Percentiles rank a stretch among this genome's conserved stretches.
phyloP scores from a whole-genome alignment of 1,140 invertebrate species.

The Agrypnia vestita region DNA sequence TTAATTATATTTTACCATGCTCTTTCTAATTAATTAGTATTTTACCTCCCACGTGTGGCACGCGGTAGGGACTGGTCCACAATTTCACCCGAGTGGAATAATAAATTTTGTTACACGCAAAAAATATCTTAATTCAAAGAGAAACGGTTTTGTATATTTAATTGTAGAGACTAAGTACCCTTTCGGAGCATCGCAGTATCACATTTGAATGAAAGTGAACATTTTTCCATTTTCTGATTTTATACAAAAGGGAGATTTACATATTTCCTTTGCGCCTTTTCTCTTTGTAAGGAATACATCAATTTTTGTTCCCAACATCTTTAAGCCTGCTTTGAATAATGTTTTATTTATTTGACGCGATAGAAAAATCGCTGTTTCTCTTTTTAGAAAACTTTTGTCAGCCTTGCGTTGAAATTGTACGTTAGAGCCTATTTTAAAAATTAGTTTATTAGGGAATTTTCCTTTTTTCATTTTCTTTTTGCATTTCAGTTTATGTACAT shows the following conservation, averaged over 20 bases:
- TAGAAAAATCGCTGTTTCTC: not conserved
- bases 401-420: not conserved
- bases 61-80: too few species aligned
- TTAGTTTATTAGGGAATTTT: too few species aligned
- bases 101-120: too few species aligned
- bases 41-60: too few species aligned
- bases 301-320: conserved; percentile 13
- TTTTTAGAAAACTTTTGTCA: not conserved
- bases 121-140: too few species aligned
- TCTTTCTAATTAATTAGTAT: too few species aligned
- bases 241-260: conserved; percentile 5
- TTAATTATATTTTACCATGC: too few species aligned
- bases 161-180: not conserved
- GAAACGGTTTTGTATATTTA: too few species aligned
- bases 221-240: conserved; percentile 13
- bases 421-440: too few species aligned
- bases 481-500: too few species aligned
- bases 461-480: too few species aligned
- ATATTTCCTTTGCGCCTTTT: conserved; percentile 11
- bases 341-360: conserved; percentile 31
- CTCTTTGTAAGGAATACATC: conserved; percentile 7
- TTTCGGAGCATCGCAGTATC: not conserved
- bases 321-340: conserved; percentile 29
- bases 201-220: not conserved
- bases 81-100: too few species aligned